Conservation (phyloP, 2,797 vertebrate genomes). For the Scolopax rusticola region DNA sequence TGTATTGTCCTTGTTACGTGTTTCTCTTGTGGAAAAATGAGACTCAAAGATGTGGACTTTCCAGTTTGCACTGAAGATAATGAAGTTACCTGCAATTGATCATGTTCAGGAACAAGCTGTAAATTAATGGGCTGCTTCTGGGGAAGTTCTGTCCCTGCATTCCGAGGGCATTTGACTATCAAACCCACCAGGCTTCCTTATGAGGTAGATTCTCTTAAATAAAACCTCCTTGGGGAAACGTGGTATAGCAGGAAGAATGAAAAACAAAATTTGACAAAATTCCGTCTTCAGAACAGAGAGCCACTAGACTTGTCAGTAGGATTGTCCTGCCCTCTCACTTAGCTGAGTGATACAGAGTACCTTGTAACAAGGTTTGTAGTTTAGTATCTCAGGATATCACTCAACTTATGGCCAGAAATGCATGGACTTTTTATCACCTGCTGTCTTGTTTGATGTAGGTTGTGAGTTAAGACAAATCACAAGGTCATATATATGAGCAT, state of each 20-base stretch:
- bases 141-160: not conserved
- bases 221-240: not conserved
- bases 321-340: not conserved
- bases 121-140: not conserved
- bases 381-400: not conserved
- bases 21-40: not conserved
- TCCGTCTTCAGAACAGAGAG: not conserved
- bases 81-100: not conserved
- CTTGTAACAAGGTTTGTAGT: not conserved
- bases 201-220: not conserved
- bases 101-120: not conserved
- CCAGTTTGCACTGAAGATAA: not conserved
- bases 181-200: not conserved
- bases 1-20: not conserved
- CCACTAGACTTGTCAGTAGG: not conserved
- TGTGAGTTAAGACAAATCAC: not conserved
- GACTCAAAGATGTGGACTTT: not conserved
- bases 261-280: not conserved
- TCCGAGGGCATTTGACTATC: not conserved
- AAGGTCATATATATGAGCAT: not conserved
- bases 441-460: not conserved
- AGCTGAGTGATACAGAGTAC: not conserved
- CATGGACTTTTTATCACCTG: not conserved
- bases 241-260: accelerated
- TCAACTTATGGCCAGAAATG: not conserved